These are phyloP conservation scores for Chlorodrepanis virens DNA, from an alignment of 2,113 vertebrate genomes.

Conservation along the genomic window DNA sequence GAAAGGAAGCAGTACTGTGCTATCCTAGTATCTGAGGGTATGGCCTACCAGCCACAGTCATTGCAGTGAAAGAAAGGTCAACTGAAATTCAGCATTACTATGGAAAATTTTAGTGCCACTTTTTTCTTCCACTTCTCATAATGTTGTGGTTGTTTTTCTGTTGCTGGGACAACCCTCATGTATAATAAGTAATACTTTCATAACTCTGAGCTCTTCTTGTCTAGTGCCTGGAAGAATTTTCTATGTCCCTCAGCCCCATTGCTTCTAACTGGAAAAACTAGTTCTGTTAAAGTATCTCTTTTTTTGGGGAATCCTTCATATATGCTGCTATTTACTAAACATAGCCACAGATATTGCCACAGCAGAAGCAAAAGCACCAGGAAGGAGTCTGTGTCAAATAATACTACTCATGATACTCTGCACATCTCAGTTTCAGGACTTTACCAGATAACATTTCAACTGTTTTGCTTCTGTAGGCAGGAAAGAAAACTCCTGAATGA, in stretches of 20 bases:
- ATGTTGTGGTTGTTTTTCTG: not conserved
- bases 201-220: not conserved
- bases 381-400: not conserved
- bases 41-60: not conserved
- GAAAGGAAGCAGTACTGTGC: not conserved
- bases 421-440: not conserved
- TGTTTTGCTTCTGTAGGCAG: not conserved
- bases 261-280: not conserved
- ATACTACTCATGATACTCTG: fast-evolving
- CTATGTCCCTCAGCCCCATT: not conserved
- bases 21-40: not conserved
- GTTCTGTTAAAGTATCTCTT: not conserved
- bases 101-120: not conserved
- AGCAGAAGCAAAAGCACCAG: not conserved
- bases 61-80: not conserved
- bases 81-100: not conserved
- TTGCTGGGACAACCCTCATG: not conserved
- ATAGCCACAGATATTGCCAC: not conserved
- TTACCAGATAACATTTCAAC: not conserved
- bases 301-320: not conserved
- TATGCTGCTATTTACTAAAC: not conserved
- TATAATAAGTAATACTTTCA: not conserved
- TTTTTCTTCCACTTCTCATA: not conserved
- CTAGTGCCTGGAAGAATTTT: not conserved
- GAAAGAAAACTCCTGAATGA: not conserved